Conservation (phyloP, 2,113 vertebrate species). For the Forbesichthys agassizii region DNA sequence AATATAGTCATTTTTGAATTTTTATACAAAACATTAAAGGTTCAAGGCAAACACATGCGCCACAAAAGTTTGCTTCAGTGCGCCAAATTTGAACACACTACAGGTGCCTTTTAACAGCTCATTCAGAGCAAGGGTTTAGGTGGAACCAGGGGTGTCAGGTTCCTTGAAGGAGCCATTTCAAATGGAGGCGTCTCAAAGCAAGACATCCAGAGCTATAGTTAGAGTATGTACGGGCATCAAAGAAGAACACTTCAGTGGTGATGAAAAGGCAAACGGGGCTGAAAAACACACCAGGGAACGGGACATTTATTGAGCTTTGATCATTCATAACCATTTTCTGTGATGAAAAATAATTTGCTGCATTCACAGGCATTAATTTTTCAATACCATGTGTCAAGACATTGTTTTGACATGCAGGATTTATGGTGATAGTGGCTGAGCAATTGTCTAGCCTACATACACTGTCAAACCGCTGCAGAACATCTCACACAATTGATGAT, state of each 20-base stretch:
- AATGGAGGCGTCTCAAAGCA: constrained; percentile 43
- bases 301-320: constrained; percentile 45
- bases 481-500: not conserved
- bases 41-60: too few relatives aligned
- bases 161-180: constrained; percentile 42
- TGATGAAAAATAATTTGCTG: not conserved
- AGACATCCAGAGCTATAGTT: constrained; percentile 44
- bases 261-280: constrained; percentile 39
- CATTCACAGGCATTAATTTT: not conserved
- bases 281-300: constrained; percentile 38
- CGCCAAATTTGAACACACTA: too few relatives aligned
- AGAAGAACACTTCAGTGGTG: constrained; percentile 46
- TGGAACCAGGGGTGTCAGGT: constrained; percentile 42
- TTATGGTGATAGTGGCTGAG: not conserved
- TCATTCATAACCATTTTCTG: constrained; percentile 40
- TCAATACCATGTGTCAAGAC: constrained; percentile 10
- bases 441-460: not conserved
- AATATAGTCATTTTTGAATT: too few relatives aligned
- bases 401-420: constrained; percentile 6
- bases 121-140: constrained; percentile 46
- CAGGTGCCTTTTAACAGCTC: constrained; percentile 28
- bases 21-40: too few relatives aligned
- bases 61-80: too few relatives aligned
- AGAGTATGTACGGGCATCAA: constrained; percentile 46
- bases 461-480: too few relatives aligned